phyloP scores from a whole-genome alignment of 2,113 vertebrate species.

The Oxyruncus cristatus region DNA sequence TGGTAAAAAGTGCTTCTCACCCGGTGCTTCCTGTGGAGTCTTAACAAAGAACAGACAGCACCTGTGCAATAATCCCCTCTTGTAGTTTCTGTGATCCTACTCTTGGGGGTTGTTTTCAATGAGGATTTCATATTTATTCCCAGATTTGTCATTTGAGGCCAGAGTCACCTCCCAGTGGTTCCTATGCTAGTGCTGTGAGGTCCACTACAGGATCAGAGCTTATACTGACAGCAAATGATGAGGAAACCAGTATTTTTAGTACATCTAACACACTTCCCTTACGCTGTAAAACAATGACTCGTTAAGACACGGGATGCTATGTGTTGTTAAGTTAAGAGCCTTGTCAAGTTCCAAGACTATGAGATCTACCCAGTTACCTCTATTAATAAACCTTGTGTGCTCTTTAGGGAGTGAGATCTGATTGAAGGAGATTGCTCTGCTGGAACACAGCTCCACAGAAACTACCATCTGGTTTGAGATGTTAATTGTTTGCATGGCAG shows the following conservation, averaged over 20 bases:
- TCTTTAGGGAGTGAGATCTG: background rate
- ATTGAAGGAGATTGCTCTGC: slow-evolving; percentile 1
- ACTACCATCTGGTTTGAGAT: background rate
- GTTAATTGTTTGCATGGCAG: background rate
- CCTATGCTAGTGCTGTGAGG: background rate
- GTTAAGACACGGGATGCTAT: fast-evolving
- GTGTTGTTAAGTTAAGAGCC: background rate
- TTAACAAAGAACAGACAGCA: background rate
- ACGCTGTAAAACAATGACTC: background rate
- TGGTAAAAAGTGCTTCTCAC: background rate
- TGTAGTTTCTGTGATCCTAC: background rate
- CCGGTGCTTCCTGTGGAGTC: background rate
- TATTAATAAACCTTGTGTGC: background rate
- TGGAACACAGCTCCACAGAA: background rate
- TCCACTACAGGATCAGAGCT: background rate
- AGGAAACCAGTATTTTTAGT: background rate
- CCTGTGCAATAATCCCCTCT: background rate
- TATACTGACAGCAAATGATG: background rate
- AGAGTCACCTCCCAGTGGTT: background rate
- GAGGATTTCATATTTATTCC: background rate
- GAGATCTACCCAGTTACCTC: background rate
- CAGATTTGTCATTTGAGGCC: background rate
- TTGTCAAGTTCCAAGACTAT: background rate
- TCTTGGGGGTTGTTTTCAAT: background rate
- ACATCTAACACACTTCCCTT: background rate